phyloP scores from a whole-genome alignment of 2,797 vertebrate genomes.

The Gobionotothen gibberifrons region DNA sequence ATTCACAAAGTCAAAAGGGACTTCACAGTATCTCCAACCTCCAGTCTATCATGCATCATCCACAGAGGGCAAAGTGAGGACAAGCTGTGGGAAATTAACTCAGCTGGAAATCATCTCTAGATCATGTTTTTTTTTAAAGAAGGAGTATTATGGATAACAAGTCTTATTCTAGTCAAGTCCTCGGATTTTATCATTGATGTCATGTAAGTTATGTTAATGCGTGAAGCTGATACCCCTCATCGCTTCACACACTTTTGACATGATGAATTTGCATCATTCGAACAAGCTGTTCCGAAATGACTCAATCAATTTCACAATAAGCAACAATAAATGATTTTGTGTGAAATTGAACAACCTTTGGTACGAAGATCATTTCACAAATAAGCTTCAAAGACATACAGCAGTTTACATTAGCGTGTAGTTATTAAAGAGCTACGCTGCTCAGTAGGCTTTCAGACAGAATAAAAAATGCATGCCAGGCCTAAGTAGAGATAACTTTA shows the following conservation, averaged over 20 bases:
- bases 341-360: constrained; percentile 13
- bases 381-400: background rate
- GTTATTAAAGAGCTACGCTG: background rate
- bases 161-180: background rate
- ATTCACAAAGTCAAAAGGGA: constrained; percentile 57
- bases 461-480: constrained; percentile 35
- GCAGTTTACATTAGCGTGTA: background rate
- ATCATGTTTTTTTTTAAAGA: constrained; percentile 29
- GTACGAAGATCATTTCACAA: background rate
- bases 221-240: background rate
- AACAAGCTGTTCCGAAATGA: background rate
- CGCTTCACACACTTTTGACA: background rate
- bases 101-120: constrained; percentile 20
- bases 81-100: constrained; percentile 49
- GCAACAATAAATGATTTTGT: constrained; percentile 1
- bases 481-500: constrained; percentile 46
- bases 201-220: background rate
- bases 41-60: constrained; percentile 51
- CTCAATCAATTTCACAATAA: background rate
- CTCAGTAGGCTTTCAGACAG: constrained; percentile 5
- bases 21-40: constrained; percentile 46
- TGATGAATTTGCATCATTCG: background rate
- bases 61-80: constrained; percentile 47
- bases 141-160: constrained; percentile 20
- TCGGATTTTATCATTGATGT: constrained; percentile 15